Base-by-base conservation (phyloP, 2,113 vertebrate genomes). In the Protobothrops mucrosquamatus region DNA sequence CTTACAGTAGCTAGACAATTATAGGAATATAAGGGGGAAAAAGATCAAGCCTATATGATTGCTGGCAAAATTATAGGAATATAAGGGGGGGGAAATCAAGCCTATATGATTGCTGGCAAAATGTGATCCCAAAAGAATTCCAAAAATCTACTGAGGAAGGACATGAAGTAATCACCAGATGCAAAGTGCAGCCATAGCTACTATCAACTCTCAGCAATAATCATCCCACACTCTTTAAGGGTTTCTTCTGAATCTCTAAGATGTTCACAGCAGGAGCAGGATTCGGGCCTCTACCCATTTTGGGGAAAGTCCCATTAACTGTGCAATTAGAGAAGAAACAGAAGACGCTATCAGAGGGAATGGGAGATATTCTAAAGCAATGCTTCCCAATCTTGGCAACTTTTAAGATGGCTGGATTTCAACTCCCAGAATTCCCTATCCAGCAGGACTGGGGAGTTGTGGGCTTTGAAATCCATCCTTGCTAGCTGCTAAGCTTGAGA, bases 81-180 rank as follows among this genome's bases (percentile, higher is more conserved):
- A 90, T 59, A 29, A 3, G 81, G 51, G 18, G 23, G 0, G n/a
- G n/a, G n/a, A 12, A 34, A 85, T 92, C 24, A 81, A 94, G 0
- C 9, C 12, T 57, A 20, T 43, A 56, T 5, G 15, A 57, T 18
- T 29, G 6, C 55, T 48, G 4, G 9, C 24, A 8, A 15, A 29
- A 91, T 29, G 52, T 11, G 23, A 46, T 51, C 56, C 15, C 18
- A 29, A 56, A 87, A 20, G 12, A 46, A 95, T 89, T 93, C 89
- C 81, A 90, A 85, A 51, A 88, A 74, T 14, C 3, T 52, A 92
- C 90, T 24, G 54, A 95, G 52, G 87, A 93, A 94, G 92, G 86
- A 52, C 90, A 89, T 88, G 90, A 92, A 88, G 92, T 24, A 92
- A 87, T 95, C 85, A 94, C 91, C 94, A 96, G 92, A 86, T 88